Base-by-base conservation (phyloP, 2,113 vertebrate species). In the Thunnus maccoyii region DNA sequence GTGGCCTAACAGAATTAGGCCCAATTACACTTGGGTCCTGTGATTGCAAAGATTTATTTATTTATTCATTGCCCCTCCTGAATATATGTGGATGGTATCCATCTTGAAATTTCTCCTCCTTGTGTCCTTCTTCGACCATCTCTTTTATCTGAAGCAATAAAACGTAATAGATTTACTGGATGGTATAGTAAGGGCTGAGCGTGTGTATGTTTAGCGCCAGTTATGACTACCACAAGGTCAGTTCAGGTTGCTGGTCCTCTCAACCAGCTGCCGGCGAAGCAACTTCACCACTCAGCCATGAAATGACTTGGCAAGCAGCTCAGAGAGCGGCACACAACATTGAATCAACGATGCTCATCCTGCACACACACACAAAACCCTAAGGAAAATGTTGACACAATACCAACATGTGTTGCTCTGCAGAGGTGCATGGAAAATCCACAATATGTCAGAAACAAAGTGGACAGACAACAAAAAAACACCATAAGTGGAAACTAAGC, bases 231-330 rank as follows among this genome's bases (percentile, higher is more conserved):
- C 90, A 93, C 93, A 94, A 94, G 92, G 93, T 94, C 93, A 94
- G 92, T 90, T 94, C 92, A 85, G 91, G 93, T 92, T 92, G 80
- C 91, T 32, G 93, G 84, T 93, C 91, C 88, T 82, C 84, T 90
- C 91, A 89, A 85, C 90, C 93, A 94, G 92, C 92, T 94, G 93
- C 92, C 91, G 71, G 80, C 51, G 68, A 90, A 90, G 92, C 91
- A 88, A 91, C 90, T 92, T 88, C 67, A 76, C 89, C 92, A 89
- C 89, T 93, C 87, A 90, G 90, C 89, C 93, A 91, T 94, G 91
- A 94, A 92, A 94, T 94, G 93, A 94, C 89, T 94, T 94, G 94
- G 93, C 92, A 93, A 84, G 82, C 87, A 60, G 82, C 88, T 86
- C 80, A 52, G 84, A 76, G 86, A 91, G 87, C 52, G 52, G 69